phyloP scores from a whole-genome alignment of 2,113 vertebrate genomes.

The Gnathonemus longibarbis region DNA sequence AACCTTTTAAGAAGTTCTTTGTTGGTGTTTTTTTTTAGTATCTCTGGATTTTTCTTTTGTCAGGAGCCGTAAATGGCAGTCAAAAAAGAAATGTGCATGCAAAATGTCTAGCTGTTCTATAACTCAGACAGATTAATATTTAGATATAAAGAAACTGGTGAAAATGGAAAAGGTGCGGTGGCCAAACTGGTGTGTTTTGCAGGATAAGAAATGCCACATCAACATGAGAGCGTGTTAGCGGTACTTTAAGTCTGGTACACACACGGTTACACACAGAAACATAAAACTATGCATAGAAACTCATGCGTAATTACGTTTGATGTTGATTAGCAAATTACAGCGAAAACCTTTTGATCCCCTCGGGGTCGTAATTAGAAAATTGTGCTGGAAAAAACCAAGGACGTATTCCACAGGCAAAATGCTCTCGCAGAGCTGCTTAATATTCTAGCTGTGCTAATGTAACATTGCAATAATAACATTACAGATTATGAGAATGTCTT shows the following conservation, averaged over 20 bases:
- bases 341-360: neutral
- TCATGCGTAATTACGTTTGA: neutral
- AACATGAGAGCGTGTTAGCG: constrained; percentile 18
- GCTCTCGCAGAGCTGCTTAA: too few species aligned
- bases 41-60: constrained; percentile 21
- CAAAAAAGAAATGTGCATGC: constrained; percentile 24
- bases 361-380: neutral
- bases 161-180: constrained; percentile 19
- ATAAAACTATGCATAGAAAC: neutral
- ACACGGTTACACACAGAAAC: neutral
- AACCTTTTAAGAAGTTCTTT: constrained; percentile 19
- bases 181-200: constrained; percentile 26
- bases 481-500: neutral
- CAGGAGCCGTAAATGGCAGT: constrained; percentile 17
- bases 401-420: neutral
- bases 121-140: neutral
- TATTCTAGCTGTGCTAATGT: neutral
- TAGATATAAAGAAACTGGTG: constrained; percentile 10
- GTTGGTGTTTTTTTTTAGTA: constrained; percentile 21
- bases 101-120: constrained; percentile 21
- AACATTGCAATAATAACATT: neutral
- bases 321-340: neutral
- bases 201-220: constrained; percentile 16
- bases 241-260: neutral
- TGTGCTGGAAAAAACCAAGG: neutral